Percentiles rank a stretch among this genome's conserved stretches.
Evolutionary conservation across 92 coral and sea anemone genomes (phyloP).

Genomic region (Bergia puertoricense): DNA sequence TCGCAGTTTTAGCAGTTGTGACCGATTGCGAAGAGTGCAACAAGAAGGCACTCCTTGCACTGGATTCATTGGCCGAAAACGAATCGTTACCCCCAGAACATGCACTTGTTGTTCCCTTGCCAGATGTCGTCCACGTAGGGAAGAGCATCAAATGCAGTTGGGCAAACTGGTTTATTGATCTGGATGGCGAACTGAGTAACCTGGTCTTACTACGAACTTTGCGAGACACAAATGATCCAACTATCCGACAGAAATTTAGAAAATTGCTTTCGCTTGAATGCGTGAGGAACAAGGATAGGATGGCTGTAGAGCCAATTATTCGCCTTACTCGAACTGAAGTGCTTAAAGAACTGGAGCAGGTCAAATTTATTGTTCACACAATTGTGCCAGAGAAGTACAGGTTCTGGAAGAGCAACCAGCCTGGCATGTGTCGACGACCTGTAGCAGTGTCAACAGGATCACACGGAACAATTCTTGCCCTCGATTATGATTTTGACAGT

Average conservation of each 20-base stretch:
- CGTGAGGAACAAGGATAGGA: too few species aligned
- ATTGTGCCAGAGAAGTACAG: too few species aligned
- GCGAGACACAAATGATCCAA: slow-evolving; percentile 25
- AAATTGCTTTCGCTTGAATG: neutral
- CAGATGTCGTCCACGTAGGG: slow-evolving; percentile 40
- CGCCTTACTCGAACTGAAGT: too few species aligned
- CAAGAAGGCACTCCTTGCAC: slow-evolving; percentile 24
- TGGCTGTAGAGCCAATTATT: too few species aligned
- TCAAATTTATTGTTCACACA: too few species aligned
- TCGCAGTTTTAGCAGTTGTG: neutral
- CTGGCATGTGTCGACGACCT: too few species aligned
- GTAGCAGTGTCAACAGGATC: too few species aligned
- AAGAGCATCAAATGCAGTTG: slow-evolving; percentile 53
- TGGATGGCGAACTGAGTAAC: slow-evolving; percentile 42
- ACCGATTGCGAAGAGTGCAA: slow-evolving; percentile 37
- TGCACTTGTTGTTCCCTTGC: slow-evolving; percentile 40
- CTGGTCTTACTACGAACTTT: slow-evolving; percentile 42
- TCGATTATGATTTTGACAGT: too few species aligned
- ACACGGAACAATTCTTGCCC: too few species aligned
- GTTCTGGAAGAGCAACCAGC: too few species aligned
- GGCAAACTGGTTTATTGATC: slow-evolving; percentile 49
- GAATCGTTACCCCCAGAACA: slow-evolving; percentile 32
- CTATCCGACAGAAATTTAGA: neutral
- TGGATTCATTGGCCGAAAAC: slow-evolving; percentile 22
- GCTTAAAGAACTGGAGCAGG: too few species aligned